These are phyloP conservation scores for Lathronympha strigana DNA, from an alignment of 2,888 invertebrate species.

Conservation along the genomic window DNA sequence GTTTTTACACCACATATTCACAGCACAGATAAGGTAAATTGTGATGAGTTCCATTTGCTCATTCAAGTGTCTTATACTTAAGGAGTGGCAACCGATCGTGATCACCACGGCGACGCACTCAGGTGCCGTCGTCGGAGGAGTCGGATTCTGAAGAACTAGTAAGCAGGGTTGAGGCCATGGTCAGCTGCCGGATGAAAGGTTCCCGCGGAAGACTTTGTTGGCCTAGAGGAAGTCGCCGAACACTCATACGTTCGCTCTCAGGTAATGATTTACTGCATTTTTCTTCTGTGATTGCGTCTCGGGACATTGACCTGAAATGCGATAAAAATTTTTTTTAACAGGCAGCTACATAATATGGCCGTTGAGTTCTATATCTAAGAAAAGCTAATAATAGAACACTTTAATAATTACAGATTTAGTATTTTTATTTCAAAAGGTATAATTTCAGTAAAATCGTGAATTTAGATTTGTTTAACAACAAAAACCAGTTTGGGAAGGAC, in stretches of 20 bases:
- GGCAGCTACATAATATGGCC: neutral
- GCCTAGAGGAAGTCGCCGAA: slow-evolving; percentile 80
- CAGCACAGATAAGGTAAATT: slow-evolving; percentile 60
- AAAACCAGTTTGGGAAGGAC: no score
- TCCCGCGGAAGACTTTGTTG: slow-evolving; percentile 85
- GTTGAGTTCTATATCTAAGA: neutral
- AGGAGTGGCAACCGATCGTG: slow-evolving; percentile 80
- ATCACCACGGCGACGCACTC: slow-evolving; percentile 80
- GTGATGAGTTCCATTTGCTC: slow-evolving; percentile 54
- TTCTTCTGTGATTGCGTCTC: slow-evolving; percentile 90
- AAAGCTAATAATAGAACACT: neutral
- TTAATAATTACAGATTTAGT: neutral
- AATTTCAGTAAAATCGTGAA: neutral
- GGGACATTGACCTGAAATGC: slow-evolving; percentile 81
- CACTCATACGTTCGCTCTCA: slow-evolving; percentile 82
- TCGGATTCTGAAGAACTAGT: slow-evolving; percentile 83
- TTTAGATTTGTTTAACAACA: no score
- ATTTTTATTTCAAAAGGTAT: no score
- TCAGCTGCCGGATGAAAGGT: slow-evolving; percentile 85
- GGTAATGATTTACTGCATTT: slow-evolving; percentile 86
- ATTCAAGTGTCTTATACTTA: slow-evolving; percentile 75
- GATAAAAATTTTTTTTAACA: neutral
- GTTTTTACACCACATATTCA: slow-evolving; percentile 61
- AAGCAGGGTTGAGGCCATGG: slow-evolving; percentile 85
- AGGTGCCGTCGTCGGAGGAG: slow-evolving; percentile 80